Evolutionary conservation across 1,140 invertebrate species (phyloP).

Genomic region (Caenorhabditis remanei): DNA sequence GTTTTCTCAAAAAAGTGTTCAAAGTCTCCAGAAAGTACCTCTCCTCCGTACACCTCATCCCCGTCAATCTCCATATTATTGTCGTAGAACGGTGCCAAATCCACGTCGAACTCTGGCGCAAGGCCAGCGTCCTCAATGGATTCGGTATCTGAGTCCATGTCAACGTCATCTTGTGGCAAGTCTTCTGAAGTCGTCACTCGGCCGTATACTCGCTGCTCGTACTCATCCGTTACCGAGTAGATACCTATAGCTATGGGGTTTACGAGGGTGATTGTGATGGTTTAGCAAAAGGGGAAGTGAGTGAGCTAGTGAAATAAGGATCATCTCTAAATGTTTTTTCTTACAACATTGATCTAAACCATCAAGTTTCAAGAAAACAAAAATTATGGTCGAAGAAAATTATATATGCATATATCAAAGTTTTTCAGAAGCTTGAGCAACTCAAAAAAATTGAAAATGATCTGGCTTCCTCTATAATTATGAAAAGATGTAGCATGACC

Average conservation of each 20-base stretch:
- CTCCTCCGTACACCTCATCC: slow-evolving; percentile 31
- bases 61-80: not conserved
- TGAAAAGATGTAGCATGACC: too few species aligned
- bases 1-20: slow-evolving; percentile 50
- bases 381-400: too few species aligned
- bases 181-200: not conserved
- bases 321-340: too few species aligned
- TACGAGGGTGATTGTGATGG: not conserved
- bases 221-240: slow-evolving; percentile 5
- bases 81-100: slow-evolving; percentile 21
- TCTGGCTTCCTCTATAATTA: too few species aligned
- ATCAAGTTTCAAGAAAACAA: too few species aligned
- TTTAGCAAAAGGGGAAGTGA: too few species aligned
- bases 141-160: slow-evolving; percentile 36
- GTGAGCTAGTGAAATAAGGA: too few species aligned
- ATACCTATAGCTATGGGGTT: not conserved
- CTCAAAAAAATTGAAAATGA: too few species aligned
- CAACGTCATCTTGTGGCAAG: not conserved
- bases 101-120: slow-evolving; percentile 48
- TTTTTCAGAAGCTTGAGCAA: too few species aligned
- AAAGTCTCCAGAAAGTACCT: slow-evolving; percentile 57
- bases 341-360: too few species aligned
- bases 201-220: slow-evolving; percentile 61
- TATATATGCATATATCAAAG: too few species aligned
- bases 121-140: slow-evolving; percentile 25